Evolutionary conservation across 2,888 invertebrate genomes (phyloP).

Genomic region (Pyralis farinalis): DNA sequence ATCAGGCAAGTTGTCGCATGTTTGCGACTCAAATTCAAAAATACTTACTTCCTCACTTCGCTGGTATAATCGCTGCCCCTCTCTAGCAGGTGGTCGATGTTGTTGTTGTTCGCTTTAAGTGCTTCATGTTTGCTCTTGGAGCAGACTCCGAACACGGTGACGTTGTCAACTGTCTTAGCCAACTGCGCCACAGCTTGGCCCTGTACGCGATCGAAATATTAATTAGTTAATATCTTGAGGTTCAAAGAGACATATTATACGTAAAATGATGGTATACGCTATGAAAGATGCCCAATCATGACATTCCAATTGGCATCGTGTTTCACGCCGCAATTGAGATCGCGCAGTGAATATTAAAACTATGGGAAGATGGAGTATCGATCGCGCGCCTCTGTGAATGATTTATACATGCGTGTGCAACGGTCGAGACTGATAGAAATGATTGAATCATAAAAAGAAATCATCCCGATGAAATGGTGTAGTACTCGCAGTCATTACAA

Average conservation of each 20-base stretch:
- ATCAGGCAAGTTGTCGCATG: no score
- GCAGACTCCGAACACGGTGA: conserved; percentile 92
- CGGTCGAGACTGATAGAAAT: not conserved
- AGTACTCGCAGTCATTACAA: no score
- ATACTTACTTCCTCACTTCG: conserved; percentile 90
- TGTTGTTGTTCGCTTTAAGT: conserved; percentile 85
- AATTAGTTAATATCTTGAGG: conserved; percentile 7
- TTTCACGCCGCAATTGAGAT: not conserved
- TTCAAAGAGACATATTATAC: not conserved
- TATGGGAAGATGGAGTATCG: not conserved
- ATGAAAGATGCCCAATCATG: not conserved
- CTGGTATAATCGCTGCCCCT: conserved; percentile 90
- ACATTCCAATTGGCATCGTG: not conserved
- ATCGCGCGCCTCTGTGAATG: not conserved
- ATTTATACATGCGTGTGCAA: not conserved
- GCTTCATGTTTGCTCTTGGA: conserved; percentile 92
- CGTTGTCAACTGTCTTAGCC: conserved; percentile 89
- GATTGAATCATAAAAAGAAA: no score
- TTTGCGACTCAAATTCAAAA: no score
- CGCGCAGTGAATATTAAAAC: not conserved
- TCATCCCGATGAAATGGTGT: no score
- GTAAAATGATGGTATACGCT: no score
- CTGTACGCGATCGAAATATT: conserved; percentile 56
- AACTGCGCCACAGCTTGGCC: conserved; percentile 93
- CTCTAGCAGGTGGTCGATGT: conserved; percentile 90